Conservation (phyloP, 2,797 vertebrate species). For the Lepus townsendii region DNA sequence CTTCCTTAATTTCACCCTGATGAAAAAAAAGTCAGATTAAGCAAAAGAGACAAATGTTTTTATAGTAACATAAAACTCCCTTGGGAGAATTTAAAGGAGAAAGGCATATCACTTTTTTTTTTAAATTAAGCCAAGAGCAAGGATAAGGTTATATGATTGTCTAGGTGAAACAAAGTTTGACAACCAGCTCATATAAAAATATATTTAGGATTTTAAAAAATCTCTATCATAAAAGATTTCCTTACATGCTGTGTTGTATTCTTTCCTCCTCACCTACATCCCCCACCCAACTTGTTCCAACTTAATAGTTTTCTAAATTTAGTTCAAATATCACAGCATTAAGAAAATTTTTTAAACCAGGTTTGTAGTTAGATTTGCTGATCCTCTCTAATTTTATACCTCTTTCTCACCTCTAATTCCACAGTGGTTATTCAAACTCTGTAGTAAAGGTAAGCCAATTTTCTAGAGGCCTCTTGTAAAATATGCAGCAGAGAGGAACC, state of each 20-base stretch:
- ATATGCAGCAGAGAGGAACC: rapidly evolving
- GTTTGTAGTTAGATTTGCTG: background rate
- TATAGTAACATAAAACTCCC: background rate
- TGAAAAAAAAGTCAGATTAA: conserved; percentile 8
- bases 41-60: background rate
- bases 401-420: background rate
- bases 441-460: background rate
- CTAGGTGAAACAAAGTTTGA: conserved; percentile 6
- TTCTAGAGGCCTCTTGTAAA: background rate
- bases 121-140: background rate
- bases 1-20: background rate
- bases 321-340: background rate
- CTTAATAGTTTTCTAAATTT: conserved; percentile 14
- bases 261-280: background rate
- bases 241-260: background rate
- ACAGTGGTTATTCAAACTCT: background rate
- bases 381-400: background rate
- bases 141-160: background rate
- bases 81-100: background rate
- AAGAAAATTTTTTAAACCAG: background rate
- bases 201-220: background rate
- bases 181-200: conserved; percentile 40
- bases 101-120: background rate
- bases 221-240: background rate
- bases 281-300: background rate